Evolutionary conservation across 2,888 invertebrate species (phyloP).

Genomic region (Drosophila borborema): DNA sequence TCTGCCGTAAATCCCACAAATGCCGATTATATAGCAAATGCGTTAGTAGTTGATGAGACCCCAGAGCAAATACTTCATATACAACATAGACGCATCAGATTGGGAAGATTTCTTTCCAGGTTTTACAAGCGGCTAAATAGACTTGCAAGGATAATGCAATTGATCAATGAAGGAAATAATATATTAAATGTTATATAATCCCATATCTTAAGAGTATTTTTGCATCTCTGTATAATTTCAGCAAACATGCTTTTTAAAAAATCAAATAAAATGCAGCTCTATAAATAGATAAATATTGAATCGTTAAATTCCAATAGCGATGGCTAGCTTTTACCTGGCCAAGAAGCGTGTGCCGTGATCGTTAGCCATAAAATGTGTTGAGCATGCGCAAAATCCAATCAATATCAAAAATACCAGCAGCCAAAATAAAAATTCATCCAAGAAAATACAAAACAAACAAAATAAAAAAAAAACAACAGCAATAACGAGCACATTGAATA

Average conservation of each 20-base stretch:
- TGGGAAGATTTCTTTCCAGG: too few relatives aligned
- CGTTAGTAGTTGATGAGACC: not conserved
- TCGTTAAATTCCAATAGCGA: constrained; percentile 39
- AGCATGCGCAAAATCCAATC: constrained; percentile 56
- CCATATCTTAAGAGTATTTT: not conserved
- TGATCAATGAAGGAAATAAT: too few relatives aligned
- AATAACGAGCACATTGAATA: constrained; percentile 38
- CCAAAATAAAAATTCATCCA: constrained; percentile 44
- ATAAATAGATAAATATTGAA: constrained; percentile 21
- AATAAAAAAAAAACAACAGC: constrained; percentile 27
- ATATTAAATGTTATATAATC: too few relatives aligned
- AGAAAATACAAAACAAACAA: constrained; percentile 31
- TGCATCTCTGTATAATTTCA: not conserved
- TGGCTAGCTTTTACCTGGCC: constrained; percentile 30
- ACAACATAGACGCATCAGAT: not conserved
- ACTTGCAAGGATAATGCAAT: too few relatives aligned
- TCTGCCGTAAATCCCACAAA: constrained; percentile 21
- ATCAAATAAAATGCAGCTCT: constrained; percentile 15
- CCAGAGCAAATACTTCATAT: not conserved
- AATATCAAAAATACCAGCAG: constrained; percentile 54
- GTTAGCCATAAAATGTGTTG: constrained; percentile 43
- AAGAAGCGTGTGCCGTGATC: constrained; percentile 57
- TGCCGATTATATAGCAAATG: constrained; percentile 20
- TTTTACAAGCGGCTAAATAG: too few relatives aligned
- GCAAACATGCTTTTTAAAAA: constrained; percentile 1